These are phyloP conservation scores for Anoplius nigerrimus DNA, from an alignment of 2,888 invertebrate species.

Conservation along the genomic window DNA sequence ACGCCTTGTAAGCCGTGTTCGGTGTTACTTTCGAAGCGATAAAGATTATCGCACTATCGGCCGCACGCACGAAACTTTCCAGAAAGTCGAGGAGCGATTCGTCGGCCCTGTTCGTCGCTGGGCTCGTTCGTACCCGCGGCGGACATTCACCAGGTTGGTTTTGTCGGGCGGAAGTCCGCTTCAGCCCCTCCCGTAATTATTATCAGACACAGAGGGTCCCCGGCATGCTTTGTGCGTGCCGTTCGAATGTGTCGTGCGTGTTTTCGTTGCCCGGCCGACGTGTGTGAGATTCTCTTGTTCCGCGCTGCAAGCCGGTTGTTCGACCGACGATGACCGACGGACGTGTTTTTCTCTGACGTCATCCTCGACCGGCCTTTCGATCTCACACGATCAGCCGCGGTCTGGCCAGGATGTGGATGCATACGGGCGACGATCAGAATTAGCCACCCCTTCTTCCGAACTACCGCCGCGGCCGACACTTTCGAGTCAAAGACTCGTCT, in stretches of 20 bases:
- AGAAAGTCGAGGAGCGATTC: conserved; percentile 1
- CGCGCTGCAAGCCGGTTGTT: no score
- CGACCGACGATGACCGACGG: conserved; percentile 22
- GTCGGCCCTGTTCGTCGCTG: neutral
- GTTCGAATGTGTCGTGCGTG: conserved; percentile 21
- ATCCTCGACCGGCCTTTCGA: conserved; percentile 47
- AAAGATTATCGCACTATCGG: no score
- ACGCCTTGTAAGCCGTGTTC: no score
- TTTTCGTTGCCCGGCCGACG: conserved; percentile 15
- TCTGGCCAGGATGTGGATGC: conserved; percentile 35
- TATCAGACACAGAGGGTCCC: conserved; percentile 44
- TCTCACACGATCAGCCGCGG: conserved; percentile 16
- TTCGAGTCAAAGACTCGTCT: neutral
- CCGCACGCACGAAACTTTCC: neutral
- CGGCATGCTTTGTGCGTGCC: conserved; percentile 43
- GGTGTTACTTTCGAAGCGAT: no score
- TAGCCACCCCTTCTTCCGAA: conserved; percentile 21
- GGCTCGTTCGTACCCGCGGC: conserved; percentile 13
- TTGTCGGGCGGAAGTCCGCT: conserved; percentile 63
- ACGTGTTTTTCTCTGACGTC: conserved; percentile 39
- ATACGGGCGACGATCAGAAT: conserved; percentile 39
- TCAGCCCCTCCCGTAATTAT: conserved; percentile 65
- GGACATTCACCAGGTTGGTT: conserved; percentile 34
- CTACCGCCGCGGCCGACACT: neutral
- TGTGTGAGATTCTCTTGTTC: neutral